A percentile compares a stretch with the other conserved stretches of the same genome.
These are phyloP conservation scores for Acromyrmex heyeri DNA, from an alignment of 1,140 invertebrate species.

Conservation along the genomic window DNA sequence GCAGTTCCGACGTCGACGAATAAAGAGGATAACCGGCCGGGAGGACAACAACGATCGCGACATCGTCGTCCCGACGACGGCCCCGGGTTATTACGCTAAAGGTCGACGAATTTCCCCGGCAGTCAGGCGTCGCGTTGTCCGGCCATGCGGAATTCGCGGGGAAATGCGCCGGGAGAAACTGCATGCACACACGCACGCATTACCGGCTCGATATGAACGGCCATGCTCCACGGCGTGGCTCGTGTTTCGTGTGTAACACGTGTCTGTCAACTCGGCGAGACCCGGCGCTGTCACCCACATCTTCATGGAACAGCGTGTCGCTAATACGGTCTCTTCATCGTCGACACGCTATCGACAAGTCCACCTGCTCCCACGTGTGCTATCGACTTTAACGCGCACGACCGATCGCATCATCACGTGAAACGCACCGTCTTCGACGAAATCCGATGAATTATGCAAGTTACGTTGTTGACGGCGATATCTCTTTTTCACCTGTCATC, in stretches of 20 bases:
- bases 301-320: constrained; percentile 66
- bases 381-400: constrained; percentile 50
- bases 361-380: constrained; percentile 66
- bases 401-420: constrained; percentile 20
- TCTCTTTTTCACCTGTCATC: not conserved
- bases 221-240: not conserved
- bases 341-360: constrained; percentile 59
- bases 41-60: no score
- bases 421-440: constrained; percentile 8
- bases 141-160: constrained; percentile 55
- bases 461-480: not conserved
- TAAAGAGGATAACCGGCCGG: constrained; percentile 53
- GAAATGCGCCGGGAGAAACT: constrained; percentile 66
- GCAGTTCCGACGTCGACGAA: constrained; percentile 45
- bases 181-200: constrained; percentile 7
- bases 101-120: constrained; percentile 80
- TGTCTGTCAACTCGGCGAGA: constrained; percentile 49
- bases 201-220: constrained; percentile 61
- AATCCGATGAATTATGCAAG: constrained; percentile 36
- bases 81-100: constrained; percentile 72
- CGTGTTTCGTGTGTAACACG: constrained; percentile 43
- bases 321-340: constrained; percentile 65
- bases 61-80: not conserved
- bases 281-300: constrained; percentile 50
- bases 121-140: constrained; percentile 43